Base-by-base conservation (phyloP, 2,113 vertebrate genomes). In the Hippocampus guttulatus region DNA sequence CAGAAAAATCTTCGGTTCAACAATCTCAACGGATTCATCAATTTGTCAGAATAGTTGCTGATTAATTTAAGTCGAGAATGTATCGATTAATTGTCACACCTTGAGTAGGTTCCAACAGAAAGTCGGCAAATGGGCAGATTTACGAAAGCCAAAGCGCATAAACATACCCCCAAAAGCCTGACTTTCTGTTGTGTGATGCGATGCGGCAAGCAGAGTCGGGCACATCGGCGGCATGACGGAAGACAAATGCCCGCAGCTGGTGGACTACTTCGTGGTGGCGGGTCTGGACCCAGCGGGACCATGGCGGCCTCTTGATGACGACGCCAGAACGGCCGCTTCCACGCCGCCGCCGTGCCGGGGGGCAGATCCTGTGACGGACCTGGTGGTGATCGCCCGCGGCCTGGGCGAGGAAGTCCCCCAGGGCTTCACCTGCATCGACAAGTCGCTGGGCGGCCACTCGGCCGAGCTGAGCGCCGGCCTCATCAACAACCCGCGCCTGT, bases 191-290 rank as follows among this genome's bases (percentile, higher is more conserved):
- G 63, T 64, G 38, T 30, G 43, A 21, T 16, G 21, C 20, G 8
- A 10, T 73, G 21, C 68, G n/a, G 68, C 8, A 76, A 88, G 89
- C 57, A 76, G 87, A 73, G 83, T 81, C 71, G 83, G 80, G 75
- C 80, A 79, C 1, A 6, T 21, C 64, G 81, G 86, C 90, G 86
- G 87, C 91, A 97, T 98, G 95, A 87, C 94, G 9, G 96, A 97
- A 81, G 96, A 98, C 91, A 92, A 93, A 90, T 94, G 94, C 77
- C 96, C 96, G 2, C 95, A 96, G 91, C 92, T 97, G 85, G 95
- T 96, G 91, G 96, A 98, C 87, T 98, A 98, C 68, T 98, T 98
- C 14, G 95, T 98, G 83, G 94, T 98, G 79, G 96, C 95, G 0
- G 96, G 96, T 6, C 91, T 98, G 67, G 88, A 93, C 79, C 88